Percentiles rank a stretch among this genome's conserved stretches.
phyloP scores from a whole-genome alignment of 2,888 invertebrate genomes.

The Chironomus riparius region DNA sequence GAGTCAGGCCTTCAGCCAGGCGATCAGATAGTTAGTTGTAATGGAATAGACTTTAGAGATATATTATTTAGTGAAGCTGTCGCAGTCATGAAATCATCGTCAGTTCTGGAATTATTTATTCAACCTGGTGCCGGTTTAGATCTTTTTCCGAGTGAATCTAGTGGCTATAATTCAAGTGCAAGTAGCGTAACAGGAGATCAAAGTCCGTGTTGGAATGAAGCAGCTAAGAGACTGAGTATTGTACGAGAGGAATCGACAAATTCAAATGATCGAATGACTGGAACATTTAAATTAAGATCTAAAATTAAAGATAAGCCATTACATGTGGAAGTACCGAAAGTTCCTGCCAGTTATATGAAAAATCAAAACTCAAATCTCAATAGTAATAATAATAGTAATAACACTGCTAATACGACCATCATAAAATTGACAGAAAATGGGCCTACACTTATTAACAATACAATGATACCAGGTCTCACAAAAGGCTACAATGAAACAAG shows the following conservation, averaged over 20 bases:
- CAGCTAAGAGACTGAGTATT: constrained; percentile 57
- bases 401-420: constrained; percentile 47
- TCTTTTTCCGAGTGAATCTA: constrained; percentile 71
- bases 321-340: constrained; percentile 45
- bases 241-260: constrained; percentile 55
- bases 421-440: constrained; percentile 64
- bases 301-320: constrained; percentile 42
- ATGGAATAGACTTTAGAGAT: constrained; percentile 68
- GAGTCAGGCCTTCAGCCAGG: constrained; percentile 82
- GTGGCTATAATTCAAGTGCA: constrained; percentile 77
- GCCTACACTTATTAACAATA: constrained; percentile 57
- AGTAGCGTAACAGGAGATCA: constrained; percentile 70
- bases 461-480: constrained; percentile 35
- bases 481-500: constrained; percentile 1
- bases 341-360: constrained; percentile 35
- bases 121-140: constrained; percentile 71
- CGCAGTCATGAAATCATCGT: constrained; percentile 66
- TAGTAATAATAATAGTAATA: constrained; percentile 43
- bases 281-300: constrained; percentile 9
- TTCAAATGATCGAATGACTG: constrained; percentile 8
- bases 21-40: constrained; percentile 85
- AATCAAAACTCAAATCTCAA: not conserved
- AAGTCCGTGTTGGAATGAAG: constrained; percentile 57
- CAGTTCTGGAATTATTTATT: constrained; percentile 65
- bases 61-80: constrained; percentile 79